Evolutionary conservation across 2,113 vertebrate genomes (phyloP).

Genomic region (Nasalis larvatus): DNA sequence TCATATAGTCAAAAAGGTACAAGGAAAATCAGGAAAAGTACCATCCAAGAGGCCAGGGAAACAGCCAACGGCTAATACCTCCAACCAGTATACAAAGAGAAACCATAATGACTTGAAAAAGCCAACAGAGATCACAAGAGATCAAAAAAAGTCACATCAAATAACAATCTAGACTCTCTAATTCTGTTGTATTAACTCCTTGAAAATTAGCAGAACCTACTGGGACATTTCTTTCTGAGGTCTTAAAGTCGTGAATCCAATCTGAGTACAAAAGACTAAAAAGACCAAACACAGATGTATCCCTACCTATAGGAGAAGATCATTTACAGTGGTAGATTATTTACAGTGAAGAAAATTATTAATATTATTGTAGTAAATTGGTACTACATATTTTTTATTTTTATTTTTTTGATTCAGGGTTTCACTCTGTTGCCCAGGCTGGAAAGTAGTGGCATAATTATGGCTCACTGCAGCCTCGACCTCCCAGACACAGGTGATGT

Average conservation of each 20-base stretch:
- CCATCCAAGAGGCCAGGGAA: neutral
- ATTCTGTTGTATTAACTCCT: constrained; percentile 30
- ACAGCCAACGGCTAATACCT: neutral
- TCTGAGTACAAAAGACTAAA: constrained; percentile 2
- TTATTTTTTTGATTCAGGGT: no score
- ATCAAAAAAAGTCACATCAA: neutral
- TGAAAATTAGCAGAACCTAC: neutral
- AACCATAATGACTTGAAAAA: neutral
- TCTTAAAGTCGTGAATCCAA: constrained; percentile 17
- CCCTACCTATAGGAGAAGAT: neutral
- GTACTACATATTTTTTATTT: neutral
- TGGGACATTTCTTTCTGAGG: constrained; percentile 11
- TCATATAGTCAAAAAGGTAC: neutral
- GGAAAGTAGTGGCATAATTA: no score
- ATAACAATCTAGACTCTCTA: neutral
- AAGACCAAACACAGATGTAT: neutral
- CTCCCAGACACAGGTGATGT: no score
- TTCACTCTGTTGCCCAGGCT: no score
- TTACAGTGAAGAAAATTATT: constrained; percentile 8
- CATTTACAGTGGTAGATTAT: neutral
- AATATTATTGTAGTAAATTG: neutral
- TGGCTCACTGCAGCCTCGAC: no score
- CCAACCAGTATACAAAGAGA: neutral
- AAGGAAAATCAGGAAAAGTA: constrained; percentile 22
- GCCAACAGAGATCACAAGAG: neutral